Conservation (phyloP, 2,797 vertebrate species). For the Bradypus variegatus region DNA sequence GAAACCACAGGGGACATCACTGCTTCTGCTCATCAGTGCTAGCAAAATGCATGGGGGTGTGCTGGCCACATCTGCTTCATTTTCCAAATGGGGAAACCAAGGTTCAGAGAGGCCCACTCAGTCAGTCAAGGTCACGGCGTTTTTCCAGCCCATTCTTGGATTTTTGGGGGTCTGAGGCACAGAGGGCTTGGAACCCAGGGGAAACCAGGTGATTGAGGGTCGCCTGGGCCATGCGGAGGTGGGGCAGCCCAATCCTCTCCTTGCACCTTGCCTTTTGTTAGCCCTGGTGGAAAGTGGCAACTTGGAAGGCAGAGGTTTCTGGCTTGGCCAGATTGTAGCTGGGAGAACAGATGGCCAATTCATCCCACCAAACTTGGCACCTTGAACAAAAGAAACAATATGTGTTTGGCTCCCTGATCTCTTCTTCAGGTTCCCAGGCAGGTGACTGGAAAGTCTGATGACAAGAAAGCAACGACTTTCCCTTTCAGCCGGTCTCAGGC, state of each 20-base stretch:
- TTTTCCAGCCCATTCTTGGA: background rate
- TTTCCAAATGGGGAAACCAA: background rate
- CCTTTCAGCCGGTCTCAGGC: conserved; percentile 55
- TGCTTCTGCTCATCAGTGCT: background rate
- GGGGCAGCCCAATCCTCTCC: background rate
- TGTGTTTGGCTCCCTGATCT: conserved; percentile 73
- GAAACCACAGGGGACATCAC: background rate
- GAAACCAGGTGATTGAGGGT: fast-evolving
- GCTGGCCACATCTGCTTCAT: fast-evolving
- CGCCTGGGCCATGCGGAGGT: background rate
- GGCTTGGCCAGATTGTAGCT: conserved; percentile 60
- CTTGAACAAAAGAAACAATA: conserved; percentile 75
- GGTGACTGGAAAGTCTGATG: conserved; percentile 78
- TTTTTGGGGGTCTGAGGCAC: background rate
- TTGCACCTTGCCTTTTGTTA: conserved; percentile 64
- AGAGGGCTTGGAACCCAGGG: background rate
- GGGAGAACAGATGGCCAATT: conserved; percentile 78
- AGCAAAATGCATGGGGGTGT: background rate
- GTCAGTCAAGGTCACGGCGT: background rate
- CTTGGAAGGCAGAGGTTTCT: conserved; percentile 68
- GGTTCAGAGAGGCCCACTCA: background rate
- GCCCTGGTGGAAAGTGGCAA: conserved; percentile 68
- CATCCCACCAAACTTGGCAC: conserved; percentile 74
- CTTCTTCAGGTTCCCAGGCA: conserved; percentile 75
- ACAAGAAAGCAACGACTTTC: conserved; percentile 71